Conservation (phyloP, 2,888 invertebrate species). For the Scaptomyza cyrtandrae region DNA sequence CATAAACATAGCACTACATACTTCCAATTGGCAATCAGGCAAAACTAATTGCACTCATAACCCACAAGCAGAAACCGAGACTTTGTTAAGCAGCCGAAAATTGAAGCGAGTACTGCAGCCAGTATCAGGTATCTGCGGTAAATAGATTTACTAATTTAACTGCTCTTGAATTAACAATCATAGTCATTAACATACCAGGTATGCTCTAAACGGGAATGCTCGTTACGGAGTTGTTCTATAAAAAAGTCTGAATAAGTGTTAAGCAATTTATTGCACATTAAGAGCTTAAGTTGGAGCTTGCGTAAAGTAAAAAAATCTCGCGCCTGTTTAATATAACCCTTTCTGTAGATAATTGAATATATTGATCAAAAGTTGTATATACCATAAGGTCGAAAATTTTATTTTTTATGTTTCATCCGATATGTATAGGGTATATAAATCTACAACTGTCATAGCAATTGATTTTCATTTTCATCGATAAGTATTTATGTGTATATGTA, state of each 20-base stretch:
- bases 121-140: not conserved
- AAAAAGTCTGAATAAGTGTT: too few relatives aligned
- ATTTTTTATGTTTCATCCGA: not conserved
- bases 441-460: slow-evolving; percentile 38
- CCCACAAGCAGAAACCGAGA: slow-evolving; percentile 32
- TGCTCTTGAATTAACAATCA: slow-evolving; percentile 21
- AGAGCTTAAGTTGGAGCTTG: not conserved
- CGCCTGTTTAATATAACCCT: too few relatives aligned
- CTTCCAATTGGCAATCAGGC: slow-evolving; percentile 43
- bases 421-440: slow-evolving; percentile 8
- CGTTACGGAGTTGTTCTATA: not conserved
- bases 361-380: not conserved
- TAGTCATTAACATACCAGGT: slow-evolving; percentile 24
- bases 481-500: slow-evolving; percentile 23
- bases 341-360: too few relatives aligned
- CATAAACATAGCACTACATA: not conserved
- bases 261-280: too few relatives aligned
- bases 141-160: slow-evolving; percentile 35
- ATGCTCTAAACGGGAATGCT: not conserved
- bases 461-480: slow-evolving; percentile 56
- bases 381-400: not conserved
- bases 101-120: not conserved
- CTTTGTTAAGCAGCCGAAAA: slow-evolving; percentile 9
- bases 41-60: slow-evolving; percentile 61
- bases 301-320: not conserved